phyloP scores from a whole-genome alignment of 2,797 vertebrate species.

The Liasis olivaceus region DNA sequence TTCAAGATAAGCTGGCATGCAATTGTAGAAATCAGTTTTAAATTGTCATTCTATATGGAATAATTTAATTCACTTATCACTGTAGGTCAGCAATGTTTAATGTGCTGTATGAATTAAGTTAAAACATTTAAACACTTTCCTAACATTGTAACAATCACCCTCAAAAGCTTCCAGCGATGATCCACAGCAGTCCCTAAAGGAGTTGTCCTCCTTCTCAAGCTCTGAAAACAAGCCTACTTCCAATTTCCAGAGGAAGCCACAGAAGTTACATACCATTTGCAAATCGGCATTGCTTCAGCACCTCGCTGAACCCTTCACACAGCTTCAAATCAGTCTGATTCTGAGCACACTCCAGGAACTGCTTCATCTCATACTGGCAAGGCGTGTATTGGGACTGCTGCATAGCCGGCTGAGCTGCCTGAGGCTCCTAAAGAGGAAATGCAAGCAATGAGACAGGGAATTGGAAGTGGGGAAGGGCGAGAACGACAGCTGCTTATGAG shows the following conservation, averaged over 20 bases:
- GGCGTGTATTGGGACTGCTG: conserved; percentile 74
- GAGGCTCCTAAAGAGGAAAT: conserved; percentile 81
- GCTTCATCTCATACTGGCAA: conserved; percentile 89
- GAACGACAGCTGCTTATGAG: not conserved
- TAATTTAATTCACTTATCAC: not conserved
- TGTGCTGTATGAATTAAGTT: not conserved
- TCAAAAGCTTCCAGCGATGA: not conserved
- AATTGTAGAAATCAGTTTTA: not conserved
- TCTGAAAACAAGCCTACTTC: not conserved
- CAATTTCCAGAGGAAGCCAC: not conserved
- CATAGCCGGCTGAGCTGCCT: conserved; percentile 70
- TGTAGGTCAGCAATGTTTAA: not conserved
- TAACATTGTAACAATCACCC: not conserved
- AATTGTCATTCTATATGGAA: not conserved
- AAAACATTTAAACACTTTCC: not conserved
- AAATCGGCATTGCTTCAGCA: conserved; percentile 91
- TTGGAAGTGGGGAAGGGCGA: not conserved
- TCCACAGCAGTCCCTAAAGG: not conserved
- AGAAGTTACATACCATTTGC: conserved; percentile 80
- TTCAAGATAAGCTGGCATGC: not conserved
- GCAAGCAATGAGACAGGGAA: not conserved
- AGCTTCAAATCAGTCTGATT: conserved; percentile 90
- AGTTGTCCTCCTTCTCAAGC: not conserved
- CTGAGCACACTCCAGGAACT: conserved; percentile 93
- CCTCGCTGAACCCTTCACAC: conserved; percentile 93